Conservation (phyloP, 2,113 vertebrate species). For the Chascanopsetta lugubris region DNA sequence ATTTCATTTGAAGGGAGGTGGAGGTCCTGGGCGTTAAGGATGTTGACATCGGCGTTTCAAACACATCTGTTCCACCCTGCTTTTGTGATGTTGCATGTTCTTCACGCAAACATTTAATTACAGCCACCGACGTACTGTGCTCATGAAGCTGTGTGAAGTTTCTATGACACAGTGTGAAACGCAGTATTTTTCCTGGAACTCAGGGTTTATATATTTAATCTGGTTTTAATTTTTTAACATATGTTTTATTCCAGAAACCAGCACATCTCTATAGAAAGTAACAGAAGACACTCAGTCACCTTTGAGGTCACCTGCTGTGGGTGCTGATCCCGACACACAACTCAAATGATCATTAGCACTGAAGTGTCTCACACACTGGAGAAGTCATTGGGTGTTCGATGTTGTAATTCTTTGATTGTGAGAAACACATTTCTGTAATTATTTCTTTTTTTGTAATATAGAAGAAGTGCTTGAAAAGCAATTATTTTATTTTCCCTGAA, state of each 20-base stretch:
- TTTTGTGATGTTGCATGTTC: constrained; percentile 4
- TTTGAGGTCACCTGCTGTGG: constrained; percentile 20
- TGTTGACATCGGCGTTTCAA: background rate
- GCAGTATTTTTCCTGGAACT: constrained; percentile 69
- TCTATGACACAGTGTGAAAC: constrained; percentile 25
- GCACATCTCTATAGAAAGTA: constrained; percentile 29
- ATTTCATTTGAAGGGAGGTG: background rate
- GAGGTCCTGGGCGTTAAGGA: too few species aligned
- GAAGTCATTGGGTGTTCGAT: constrained; percentile 25
- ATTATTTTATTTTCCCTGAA: constrained; percentile 16
- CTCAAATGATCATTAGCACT: constrained; percentile 19
- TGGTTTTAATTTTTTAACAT: constrained; percentile 25
- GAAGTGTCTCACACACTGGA: constrained; percentile 4
- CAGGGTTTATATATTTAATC: constrained; percentile 70
- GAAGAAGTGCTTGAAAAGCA: constrained; percentile 48
- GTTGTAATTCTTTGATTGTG: constrained; percentile 47
- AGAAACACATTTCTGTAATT: constrained; percentile 34
- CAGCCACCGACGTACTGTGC: background rate
- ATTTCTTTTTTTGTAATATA: constrained; percentile 59
- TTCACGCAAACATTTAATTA: background rate
- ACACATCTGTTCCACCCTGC: background rate
- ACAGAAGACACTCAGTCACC: constrained; percentile 29
- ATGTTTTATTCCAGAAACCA: constrained; percentile 49
- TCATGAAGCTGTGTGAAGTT: background rate
- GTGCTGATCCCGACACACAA: constrained; percentile 6